Conservation (phyloP, 2,888 invertebrate genomes). For the Stictocephala bisonia region DNA sequence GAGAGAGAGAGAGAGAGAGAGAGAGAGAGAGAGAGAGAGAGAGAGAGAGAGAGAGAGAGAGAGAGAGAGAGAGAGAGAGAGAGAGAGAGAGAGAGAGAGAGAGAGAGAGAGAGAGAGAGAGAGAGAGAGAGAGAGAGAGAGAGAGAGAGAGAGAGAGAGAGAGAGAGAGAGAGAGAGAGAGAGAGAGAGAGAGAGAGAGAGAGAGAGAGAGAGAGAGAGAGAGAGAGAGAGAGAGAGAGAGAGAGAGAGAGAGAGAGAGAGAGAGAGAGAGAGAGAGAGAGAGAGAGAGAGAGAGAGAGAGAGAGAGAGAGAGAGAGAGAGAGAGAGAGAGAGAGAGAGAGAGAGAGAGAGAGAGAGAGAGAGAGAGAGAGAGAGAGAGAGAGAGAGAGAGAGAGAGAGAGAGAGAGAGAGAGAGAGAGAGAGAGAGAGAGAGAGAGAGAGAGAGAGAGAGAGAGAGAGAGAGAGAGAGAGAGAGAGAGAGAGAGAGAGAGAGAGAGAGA, state of each 20-base stretch:
- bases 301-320: constrained; percentile 24
- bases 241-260: constrained; percentile 21
- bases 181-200: neutral
- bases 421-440: constrained; percentile 24
- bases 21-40: constrained; percentile 15
- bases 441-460: constrained; percentile 24
- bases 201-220: neutral
- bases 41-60: constrained; percentile 17
- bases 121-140: constrained; percentile 21
- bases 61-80: constrained; percentile 11
- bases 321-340: constrained; percentile 24
- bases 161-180: constrained; percentile 11
- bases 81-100: constrained; percentile 24
- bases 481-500: constrained; percentile 21
- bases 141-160: constrained; percentile 15
- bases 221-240: constrained; percentile 6
- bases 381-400: constrained; percentile 24
- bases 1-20: constrained; percentile 24
- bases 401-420: constrained; percentile 24
- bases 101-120: constrained; percentile 12
- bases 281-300: constrained; percentile 24
- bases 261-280: constrained; percentile 24
- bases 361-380: constrained; percentile 24
- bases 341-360: constrained; percentile 24
- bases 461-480: constrained; percentile 18